Evolutionary conservation across 2,888 invertebrate species (phyloP), one percentile per base, ranked within the genome.

Genomic region (Ommatoiulus sabulosus): DNA sequence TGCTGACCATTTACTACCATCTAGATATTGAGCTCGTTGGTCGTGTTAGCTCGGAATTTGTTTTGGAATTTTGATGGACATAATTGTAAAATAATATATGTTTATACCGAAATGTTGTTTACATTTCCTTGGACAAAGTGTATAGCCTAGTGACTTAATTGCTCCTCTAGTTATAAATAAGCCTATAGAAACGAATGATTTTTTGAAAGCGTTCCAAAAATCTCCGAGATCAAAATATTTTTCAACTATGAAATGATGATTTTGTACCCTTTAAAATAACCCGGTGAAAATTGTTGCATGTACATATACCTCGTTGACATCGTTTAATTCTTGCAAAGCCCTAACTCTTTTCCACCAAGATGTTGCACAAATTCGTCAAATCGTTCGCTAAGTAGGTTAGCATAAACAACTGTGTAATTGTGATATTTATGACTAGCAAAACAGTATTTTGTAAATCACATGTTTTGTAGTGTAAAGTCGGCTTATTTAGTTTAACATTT

Each of bases 391-490:
- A 72, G 20, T 72, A 72, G 72, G 6, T 72, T 72, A 72, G 20
- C 72, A 72, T 20, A 63, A 72, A 72, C 72, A 72, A 72, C 20
- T 24, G 72, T 72, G 72, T 72, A 72, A 72, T 72, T 72, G 72
- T 72, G 72, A 72, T 72, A 72, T 72, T 72, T 72, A 72, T 72
- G 72, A 72, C 20, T 72, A 72, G 72, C 72, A 24, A 72, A 20
- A 72, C 72, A 72, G 72, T 72, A 72, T 72, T 72, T 72, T 72
- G 72, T 72, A 72, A 72, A 72, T 7, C 72, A 72, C 72, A 72
- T 72, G 72, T 72, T 72, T 72, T 72, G 72, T 72, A 72, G 72
- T 72, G 72, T 72, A 72, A 72, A 72, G 24, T 72, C 72, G n/a
- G 72, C 72, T 72, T 72, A 72, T 72, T 72, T 72, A 72, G 72